Percentiles rank a stretch among this genome's conserved stretches.
Conservation (phyloP, 2,888 invertebrate genomes). For the Cyrtodaria siliqua region DNA sequence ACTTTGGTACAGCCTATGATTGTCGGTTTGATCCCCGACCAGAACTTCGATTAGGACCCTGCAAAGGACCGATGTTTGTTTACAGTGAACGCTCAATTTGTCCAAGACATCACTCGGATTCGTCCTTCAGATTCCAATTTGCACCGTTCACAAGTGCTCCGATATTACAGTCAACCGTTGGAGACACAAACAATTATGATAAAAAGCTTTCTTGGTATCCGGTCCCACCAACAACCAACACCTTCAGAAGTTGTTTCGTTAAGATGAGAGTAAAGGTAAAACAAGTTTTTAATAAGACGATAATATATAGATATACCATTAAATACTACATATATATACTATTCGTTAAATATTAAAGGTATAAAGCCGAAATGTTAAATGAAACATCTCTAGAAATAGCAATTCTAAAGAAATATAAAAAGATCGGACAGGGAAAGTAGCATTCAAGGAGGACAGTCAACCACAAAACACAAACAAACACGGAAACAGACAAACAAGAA, state of each 20-base stretch:
- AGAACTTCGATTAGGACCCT: not conserved
- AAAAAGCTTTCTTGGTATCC: slow-evolving; percentile 47
- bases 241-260: slow-evolving; percentile 30
- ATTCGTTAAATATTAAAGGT: too few relatives aligned
- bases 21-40: not conserved
- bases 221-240: slow-evolving; percentile 21
- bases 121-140: slow-evolving; percentile 34
- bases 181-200: slow-evolving; percentile 16
- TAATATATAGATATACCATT: too few relatives aligned
- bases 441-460: too few relatives aligned
- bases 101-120: not conserved
- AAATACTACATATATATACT: too few relatives aligned
- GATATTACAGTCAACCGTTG: not conserved
- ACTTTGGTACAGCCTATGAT: slow-evolving; percentile 12
- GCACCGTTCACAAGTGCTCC: slow-evolving; percentile 32
- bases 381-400: too few relatives aligned
- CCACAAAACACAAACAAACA: too few relatives aligned
- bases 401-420: too few relatives aligned
- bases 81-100: too few relatives aligned
- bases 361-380: too few relatives aligned
- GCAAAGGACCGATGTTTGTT: slow-evolving; percentile 18
- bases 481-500: too few relatives aligned
- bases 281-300: too few relatives aligned
- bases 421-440: too few relatives aligned
- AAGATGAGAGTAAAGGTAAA: slow-evolving; percentile 40